Evolutionary conservation across 2,113 vertebrate species (phyloP), one percentile per base, ranked within the genome.

Genomic region (Podilymbus podiceps): DNA sequence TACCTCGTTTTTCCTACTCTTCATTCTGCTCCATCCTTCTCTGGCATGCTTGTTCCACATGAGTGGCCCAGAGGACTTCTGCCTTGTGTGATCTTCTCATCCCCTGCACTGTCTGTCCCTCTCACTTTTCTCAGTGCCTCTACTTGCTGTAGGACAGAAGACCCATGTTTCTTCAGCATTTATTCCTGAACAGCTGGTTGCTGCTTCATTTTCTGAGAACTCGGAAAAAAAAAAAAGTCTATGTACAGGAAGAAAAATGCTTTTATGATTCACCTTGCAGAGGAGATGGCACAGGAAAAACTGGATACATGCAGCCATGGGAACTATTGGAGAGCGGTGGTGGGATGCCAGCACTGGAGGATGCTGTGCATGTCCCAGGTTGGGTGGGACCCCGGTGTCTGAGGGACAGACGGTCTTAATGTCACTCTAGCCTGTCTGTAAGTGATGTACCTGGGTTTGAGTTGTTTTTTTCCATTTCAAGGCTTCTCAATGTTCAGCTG

Each of bases 311-410:
- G 30, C 30, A 84, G 23, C 42, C 12, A 5, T 47, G 42, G 59
- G 55, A 80, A 56, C n/a, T 12, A 30, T 24, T 6, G 1, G 31
- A 73, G 75, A 47, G 38, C 0, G 0, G 42, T 69, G 44, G 12
- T 40, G 63, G 25, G 35, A 35, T 92, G 64, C 50, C 82, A 63
- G 90, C 1, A 0, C 30, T 40, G 50, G 25, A 31, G 33, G 4
- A 59, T 71, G 50, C 50, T 67, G 14, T 42, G 33, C 3, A 0
- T 80, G 44, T 56, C 33, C 12, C 60, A 35, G n/a, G 28, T 47
- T 53, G 71, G 55, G 15, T 73, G 73, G 50, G 52, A 84, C 46
- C 44, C 3, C 0, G 0, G 7, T 49, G 49, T 62, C 55, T 74
- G 53, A 74, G 33, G 69, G 25, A 46, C 16, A 46, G 60, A 16